Percentiles rank a stretch among this genome's conserved stretches.
phyloP scores from a whole-genome alignment of 2,888 invertebrate species.

The Campaea margaritaria region DNA sequence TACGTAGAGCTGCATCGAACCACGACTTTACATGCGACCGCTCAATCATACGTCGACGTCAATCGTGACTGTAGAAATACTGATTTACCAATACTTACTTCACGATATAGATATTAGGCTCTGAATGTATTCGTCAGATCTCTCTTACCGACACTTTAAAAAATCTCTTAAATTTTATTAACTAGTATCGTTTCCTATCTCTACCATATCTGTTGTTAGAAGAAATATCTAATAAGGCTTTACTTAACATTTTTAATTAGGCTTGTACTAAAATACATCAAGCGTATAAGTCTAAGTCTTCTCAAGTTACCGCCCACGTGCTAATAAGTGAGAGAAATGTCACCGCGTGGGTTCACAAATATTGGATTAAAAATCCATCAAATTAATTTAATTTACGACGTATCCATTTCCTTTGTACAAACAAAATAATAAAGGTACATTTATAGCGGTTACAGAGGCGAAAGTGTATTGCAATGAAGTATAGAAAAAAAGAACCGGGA shows the following conservation, averaged over 20 bases:
- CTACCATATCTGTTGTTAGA: no score
- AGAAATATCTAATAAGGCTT: no score
- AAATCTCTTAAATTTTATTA: no score
- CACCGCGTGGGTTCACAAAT: slow-evolving; percentile 20
- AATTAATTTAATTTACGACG: slow-evolving; percentile 77
- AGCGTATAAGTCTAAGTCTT: not conserved
- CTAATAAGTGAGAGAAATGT: slow-evolving; percentile 11
- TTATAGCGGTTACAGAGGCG: slow-evolving; percentile 79
- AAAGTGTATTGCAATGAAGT: slow-evolving; percentile 81
- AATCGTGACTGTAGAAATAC: slow-evolving; percentile 47
- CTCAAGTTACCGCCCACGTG: not conserved
- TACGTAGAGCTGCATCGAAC: no score
- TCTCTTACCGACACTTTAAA: no score
- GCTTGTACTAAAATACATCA: no score
- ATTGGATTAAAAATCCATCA: slow-evolving; percentile 67
- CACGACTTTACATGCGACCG: slow-evolving; percentile 54
- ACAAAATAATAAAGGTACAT: slow-evolving; percentile 77
- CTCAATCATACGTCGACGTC: slow-evolving; percentile 52
- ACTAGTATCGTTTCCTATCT: no score
- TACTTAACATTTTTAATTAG: no score
- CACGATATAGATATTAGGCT: no score
- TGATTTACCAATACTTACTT: no score
- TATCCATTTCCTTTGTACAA: slow-evolving; percentile 79
- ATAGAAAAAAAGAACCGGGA: slow-evolving; percentile 75
- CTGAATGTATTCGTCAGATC: no score